These are phyloP conservation scores for Bagarius yarrelli DNA, from an alignment of 2,113 vertebrate genomes.

Conservation along the genomic window DNA sequence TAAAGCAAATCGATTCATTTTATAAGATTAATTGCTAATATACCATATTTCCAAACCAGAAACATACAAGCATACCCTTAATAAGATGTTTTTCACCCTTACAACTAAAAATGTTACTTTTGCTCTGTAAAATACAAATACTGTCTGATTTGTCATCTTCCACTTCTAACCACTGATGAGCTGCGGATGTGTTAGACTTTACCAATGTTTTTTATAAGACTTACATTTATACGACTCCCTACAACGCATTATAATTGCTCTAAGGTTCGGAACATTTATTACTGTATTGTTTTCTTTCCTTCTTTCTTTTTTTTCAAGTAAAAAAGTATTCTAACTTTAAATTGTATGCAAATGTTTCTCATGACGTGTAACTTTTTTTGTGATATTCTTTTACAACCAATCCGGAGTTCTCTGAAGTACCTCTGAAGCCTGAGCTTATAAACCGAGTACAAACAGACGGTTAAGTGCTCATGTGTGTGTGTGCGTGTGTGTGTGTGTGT, in stretches of 20 bases:
- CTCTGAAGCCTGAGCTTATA: constrained; percentile 15
- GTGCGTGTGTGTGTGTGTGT: too few relatives aligned
- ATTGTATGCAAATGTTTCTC: constrained; percentile 57
- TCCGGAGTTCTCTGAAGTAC: not conserved
- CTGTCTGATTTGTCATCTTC: not conserved
- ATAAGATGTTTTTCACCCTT: not conserved
- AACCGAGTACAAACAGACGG: not conserved
- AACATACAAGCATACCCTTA: not conserved
- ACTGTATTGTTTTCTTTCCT: constrained; percentile 48
- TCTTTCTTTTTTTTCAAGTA: not conserved
- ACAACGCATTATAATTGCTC: constrained; percentile 26
- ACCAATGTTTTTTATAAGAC: constrained; percentile 15
- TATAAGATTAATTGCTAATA: not conserved
- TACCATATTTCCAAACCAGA: not conserved
- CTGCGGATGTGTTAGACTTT: constrained; percentile 20
- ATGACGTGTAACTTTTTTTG: not conserved
- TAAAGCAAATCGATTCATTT: not conserved
- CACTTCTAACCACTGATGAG: not conserved
- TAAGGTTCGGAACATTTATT: constrained; percentile 24
- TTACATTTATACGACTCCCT: not conserved
- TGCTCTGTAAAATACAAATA: not conserved
- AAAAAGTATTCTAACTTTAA: constrained; percentile 59
- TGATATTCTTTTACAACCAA: not conserved
- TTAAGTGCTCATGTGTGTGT: not conserved
- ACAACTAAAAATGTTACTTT: not conserved